Evolutionary conservation across 2,797 vertebrate species (phyloP), one percentile per base, ranked within the genome.

Genomic region (Rhinogobio ventralis): DNA sequence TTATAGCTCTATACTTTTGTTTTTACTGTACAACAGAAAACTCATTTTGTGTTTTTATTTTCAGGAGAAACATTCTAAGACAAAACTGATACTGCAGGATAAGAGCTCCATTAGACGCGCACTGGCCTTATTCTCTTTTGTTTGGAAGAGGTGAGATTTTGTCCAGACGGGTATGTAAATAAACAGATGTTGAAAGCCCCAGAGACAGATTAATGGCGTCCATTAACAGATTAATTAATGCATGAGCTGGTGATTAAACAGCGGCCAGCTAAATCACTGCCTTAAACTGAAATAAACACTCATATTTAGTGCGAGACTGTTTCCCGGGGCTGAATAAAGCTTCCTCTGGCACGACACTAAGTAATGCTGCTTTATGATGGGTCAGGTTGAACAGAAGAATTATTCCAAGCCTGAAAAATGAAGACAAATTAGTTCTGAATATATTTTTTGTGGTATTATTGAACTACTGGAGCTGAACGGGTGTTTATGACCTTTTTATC

Each of bases 141-240:
- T 66, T 81, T 19, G 55, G 57, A 75, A 25, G 76, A 67, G 71
- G 77, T 42, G 42, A 53, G 25, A 28, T 67, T 51, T 46, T 3
- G 85, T 85, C 66, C 51, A 66, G n/a, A 66, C 45, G 33, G 49
- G 76, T 39, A 46, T 85, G 73, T 53, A 84, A 87, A 87, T 79
- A 84, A 86, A 55, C 86, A 89, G 82, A 85, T 86, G 77, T 39
- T 84, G 79, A 67, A 62, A 80, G 80, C 83, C 69, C 71, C 33
- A 28, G 76, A 69, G 71, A 82, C 46, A 89, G 86, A 86, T 78
- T 84, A 87, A 87, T 85, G 76, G 79, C 36, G 20, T 85, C 55
- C 51, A 85, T 89, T 89, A 89, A 85, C 55, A 80, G 82, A 87
- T 87, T 86, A 87, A 88, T 89, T 87, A 89, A 85, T 76, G 80